These are phyloP conservation scores for Eledone cirrhosa DNA, from an alignment of 2,888 invertebrate species.

Conservation along the genomic window DNA sequence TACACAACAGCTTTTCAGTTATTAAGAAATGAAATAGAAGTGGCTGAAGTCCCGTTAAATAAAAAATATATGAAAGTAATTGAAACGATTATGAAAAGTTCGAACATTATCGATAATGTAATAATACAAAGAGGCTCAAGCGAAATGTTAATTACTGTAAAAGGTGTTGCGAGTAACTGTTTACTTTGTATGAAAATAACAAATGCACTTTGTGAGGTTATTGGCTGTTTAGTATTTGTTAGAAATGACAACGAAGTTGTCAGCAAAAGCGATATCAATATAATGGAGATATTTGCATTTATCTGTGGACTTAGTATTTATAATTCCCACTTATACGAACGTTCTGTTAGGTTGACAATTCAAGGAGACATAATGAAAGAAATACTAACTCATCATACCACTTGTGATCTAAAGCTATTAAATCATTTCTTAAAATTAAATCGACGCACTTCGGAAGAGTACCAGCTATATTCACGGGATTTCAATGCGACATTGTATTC, in stretches of 20 bases:
- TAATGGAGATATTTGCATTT: slow-evolving; percentile 83
- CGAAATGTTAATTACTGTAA: no score
- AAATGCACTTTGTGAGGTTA: slow-evolving; percentile 57
- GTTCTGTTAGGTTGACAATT: slow-evolving; percentile 94
- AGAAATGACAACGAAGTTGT: slow-evolving; percentile 39
- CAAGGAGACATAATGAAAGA: slow-evolving; percentile 96
- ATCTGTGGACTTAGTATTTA: slow-evolving; percentile 96
- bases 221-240: slow-evolving; percentile 62
- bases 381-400: slow-evolving; percentile 94
- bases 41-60: no score
- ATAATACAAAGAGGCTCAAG: no score
- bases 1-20: no score
- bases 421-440: slow-evolving; percentile 75
- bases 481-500: slow-evolving; percentile 82
- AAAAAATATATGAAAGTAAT: no score
- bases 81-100: no score
- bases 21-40: no score
- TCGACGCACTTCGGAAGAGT: slow-evolving; percentile 82
- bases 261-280: neutral
- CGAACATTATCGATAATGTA: no score
- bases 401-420: slow-evolving; percentile 87
- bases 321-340: slow-evolving; percentile 97
- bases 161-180: no score
- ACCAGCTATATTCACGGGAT: slow-evolving; percentile 79
- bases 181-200: no score